Conservation (phyloP, 2,113 vertebrate species). For the Colistium nudipinnis region DNA sequence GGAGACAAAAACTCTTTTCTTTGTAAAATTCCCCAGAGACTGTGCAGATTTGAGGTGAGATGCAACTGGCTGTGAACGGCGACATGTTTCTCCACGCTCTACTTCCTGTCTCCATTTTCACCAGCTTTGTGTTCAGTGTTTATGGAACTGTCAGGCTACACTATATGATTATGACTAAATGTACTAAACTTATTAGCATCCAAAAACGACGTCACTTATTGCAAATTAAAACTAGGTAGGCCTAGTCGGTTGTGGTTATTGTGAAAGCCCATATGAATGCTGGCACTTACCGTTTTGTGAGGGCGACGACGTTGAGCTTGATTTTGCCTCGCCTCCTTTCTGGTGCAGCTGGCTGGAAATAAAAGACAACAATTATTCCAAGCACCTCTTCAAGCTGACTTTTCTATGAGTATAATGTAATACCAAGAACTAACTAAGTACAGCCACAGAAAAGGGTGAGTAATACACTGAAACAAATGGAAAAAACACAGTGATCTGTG, state of each 20-base stretch:
- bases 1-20: not conserved
- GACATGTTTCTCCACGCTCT: not conserved
- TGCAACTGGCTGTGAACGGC: not conserved
- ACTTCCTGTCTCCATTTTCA: not conserved
- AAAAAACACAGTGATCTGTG: not conserved
- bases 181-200: not conserved
- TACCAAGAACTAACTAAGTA: no score
- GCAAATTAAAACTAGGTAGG: not conserved
- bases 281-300: slow-evolving; percentile 75
- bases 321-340: slow-evolving; percentile 70
- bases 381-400: slow-evolving; percentile 7
- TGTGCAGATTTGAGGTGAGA: slow-evolving; percentile 9
- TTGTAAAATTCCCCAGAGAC: slow-evolving; percentile 10
- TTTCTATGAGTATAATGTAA: no score
- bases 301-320: slow-evolving; percentile 62
- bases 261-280: not conserved
- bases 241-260: not conserved
- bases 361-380: slow-evolving; percentile 2
- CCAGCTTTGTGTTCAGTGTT: not conserved
- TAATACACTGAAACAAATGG: not conserved
- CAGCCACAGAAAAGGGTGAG: not conserved
- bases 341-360: slow-evolving; percentile 80
- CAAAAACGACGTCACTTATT: not conserved
- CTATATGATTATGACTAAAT: not conserved
- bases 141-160: not conserved